Evolutionary conservation across 1,140 invertebrate genomes (phyloP), one percentile per base, ranked within the genome.

Genomic region (Drosophila yakuba): DNA sequence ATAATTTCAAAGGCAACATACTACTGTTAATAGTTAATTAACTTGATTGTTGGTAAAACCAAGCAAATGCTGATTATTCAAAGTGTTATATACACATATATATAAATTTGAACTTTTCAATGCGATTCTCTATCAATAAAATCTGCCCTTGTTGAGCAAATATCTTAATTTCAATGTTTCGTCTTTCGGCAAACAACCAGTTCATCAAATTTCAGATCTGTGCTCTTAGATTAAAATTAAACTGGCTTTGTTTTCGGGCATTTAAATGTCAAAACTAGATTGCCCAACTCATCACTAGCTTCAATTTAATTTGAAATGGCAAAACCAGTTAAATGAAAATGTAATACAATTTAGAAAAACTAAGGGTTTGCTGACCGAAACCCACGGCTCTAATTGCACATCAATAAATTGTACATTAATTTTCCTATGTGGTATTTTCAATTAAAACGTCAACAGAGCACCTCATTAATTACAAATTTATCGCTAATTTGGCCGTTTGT

Each of bases 381-480:
- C 58, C 11, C 45, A 74, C n/a, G 71, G 39, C 57, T 77, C 51
- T 62, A 86, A 78, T 78, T 81, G 58, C 58, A 63, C 58, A 72
- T 82, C 60, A 88, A 80, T 79, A 84, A 76, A 72, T 83, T 75
- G 39, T 15, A 41, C 25, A 62, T 67, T 68, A 55, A 72, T 82
- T 67, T 56, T 63, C 23, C 50, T 64, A 15, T 75, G 74, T 43
- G 78, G 74, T 67, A 72, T 75, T 86, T 85, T 78, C 83, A 86
- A 86, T 86, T 88, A 82, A 82, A 79, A 59, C 69, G 82, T 78
- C 82, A 85, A 74, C 56, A 69, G 59, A 45, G 67, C 47, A 80
- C 35, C 69, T 86, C 78, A 86, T 86, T 86, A 81, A 82, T 86
- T 75, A 86, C 75, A 88, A 68, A 86, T 85, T 81, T 77, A 61